Evolutionary conservation across 2,888 invertebrate species (phyloP).

Genomic region (Acrocera orbiculus): DNA sequence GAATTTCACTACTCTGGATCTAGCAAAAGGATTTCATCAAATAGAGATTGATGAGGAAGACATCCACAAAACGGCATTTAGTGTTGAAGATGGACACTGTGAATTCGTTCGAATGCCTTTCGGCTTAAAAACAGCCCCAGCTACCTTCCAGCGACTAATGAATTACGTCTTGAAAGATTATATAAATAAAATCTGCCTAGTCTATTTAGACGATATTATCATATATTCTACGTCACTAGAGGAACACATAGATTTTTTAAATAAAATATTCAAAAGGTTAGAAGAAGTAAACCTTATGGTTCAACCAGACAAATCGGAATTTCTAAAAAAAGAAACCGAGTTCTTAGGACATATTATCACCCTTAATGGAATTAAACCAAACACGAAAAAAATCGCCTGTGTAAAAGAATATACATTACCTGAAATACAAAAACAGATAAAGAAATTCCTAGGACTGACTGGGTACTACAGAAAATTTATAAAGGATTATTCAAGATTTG

Average conservation of each 20-base stretch:
- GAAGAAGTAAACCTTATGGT: constrained; percentile 9
- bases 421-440: constrained; percentile 11
- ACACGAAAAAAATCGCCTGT: constrained; percentile 12
- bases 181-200: constrained; percentile 13
- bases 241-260: constrained; percentile 10
- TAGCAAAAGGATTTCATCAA: constrained; percentile 12
- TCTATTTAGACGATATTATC: constrained; percentile 16
- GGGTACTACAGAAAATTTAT: constrained; percentile 15
- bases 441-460: constrained; percentile 8
- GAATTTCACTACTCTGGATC: constrained; percentile 10
- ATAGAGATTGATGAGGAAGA: constrained; percentile 9
- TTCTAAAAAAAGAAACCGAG: constrained; percentile 12
- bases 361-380: constrained; percentile 13
- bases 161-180: constrained; percentile 19
- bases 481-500: constrained; percentile 20
- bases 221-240: constrained; percentile 12
- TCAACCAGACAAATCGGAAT: constrained; percentile 12
- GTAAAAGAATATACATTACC: constrained; percentile 11
- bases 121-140: constrained; percentile 26
- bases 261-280: constrained; percentile 9
- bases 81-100: constrained; percentile 8
- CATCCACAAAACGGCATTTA: constrained; percentile 12
- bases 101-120: constrained; percentile 20
- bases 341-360: constrained; percentile 17
- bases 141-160: constrained; percentile 26